Evolutionary conservation across 2,797 vertebrate genomes (phyloP), one percentile per base, ranked within the genome.

Genomic region (Capromys pilorides): DNA sequence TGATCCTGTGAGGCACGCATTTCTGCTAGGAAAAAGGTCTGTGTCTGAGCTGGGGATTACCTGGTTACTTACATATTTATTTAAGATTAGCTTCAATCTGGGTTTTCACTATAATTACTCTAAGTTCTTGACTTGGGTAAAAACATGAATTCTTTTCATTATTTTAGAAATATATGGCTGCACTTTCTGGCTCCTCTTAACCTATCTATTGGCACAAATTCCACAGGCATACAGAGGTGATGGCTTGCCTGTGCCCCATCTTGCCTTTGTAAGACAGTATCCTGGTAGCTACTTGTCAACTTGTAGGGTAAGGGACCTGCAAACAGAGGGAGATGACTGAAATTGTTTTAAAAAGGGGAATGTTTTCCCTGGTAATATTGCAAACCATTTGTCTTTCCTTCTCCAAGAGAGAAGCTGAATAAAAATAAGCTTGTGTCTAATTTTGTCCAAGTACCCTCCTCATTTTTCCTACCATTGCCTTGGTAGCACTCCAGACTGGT

Each of bases 381-480:
- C 9, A 2, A 24, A 57, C 11, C 80, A 82, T 79, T 97, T 97
- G 78, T 88, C 95, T 97, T 98, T 97, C 96, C 81, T 95, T 97
- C 95, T 97, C 97, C 96, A 95, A 97, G 98, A 97, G 89, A 96
- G 96, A 96, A 95, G 95, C 97, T 97, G 98, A 98, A 98, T 98
- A 98, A 99, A 98, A 99, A 98, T 97, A 98, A 98, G 98, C 97
- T 97, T 96, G 93, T 93, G 92, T 98, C 98, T 99, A 98, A 99
- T 98, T 98, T 98, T 97, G 97, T 98, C 97, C 98, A 97, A 98
- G 98, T 96, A 98, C 98, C 97, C 97, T 98, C 98, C 97, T 97
- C 93, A 78, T 98, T 98, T 97, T 98, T 96, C 96, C 57, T 11
- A 26, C 13, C 31, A n/a, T 14, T 31, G 59, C 19, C 94, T 78